Percentiles rank a stretch among this genome's conserved stretches.
phyloP scores from a whole-genome alignment of 2,113 vertebrate species.

The Hypomesus transpacificus region DNA sequence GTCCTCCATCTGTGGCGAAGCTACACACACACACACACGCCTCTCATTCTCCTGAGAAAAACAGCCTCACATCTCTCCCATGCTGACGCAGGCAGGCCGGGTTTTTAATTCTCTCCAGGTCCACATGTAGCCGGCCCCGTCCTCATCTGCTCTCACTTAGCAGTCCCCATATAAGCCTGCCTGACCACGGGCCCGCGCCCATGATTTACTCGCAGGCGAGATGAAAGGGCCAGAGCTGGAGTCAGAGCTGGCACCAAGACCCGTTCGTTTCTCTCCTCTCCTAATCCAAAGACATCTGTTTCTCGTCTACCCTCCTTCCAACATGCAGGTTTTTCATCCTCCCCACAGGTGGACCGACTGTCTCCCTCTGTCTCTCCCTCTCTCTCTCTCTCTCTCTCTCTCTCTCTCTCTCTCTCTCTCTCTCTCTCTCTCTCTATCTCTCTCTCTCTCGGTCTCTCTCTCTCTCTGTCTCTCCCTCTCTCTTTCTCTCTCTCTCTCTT shows the following conservation, averaged over 20 bases:
- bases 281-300: constrained; percentile 7
- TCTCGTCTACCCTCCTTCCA: constrained; percentile 1
- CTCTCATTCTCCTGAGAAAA: not conserved
- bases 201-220: constrained; percentile 12
- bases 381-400: no score
- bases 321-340: constrained; percentile 7
- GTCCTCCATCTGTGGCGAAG: constrained; percentile 3
- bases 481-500: not conserved
- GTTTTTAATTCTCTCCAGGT: constrained; percentile 11
- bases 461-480: no score
- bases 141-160: constrained; percentile 17
- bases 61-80: not conserved
- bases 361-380: not conserved
- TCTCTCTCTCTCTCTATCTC: not conserved
- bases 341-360: not conserved
- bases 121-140: not conserved
- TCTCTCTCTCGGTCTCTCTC: no score
- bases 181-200: not conserved
- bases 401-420: not conserved
- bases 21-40: not conserved
- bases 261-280: not conserved
- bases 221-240: constrained; percentile 1
- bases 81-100: not conserved
- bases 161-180: constrained; percentile 3
- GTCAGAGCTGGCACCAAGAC: constrained; percentile 2